Evolutionary conservation across 2,113 vertebrate species (phyloP), one percentile per base, ranked within the genome.

Genomic region (Silurus asotus): DNA sequence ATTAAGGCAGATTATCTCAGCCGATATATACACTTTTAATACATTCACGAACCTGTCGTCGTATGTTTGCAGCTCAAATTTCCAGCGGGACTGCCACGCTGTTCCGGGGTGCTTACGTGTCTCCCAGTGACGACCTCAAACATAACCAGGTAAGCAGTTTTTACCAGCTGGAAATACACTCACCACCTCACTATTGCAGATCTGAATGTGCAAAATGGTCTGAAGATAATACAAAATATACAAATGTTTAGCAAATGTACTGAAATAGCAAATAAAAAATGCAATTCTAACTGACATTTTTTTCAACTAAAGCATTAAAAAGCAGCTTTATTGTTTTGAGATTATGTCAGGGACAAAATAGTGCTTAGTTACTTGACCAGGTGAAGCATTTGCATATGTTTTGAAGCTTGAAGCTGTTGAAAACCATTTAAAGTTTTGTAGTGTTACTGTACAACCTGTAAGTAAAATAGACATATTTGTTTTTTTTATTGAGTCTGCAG

Each of bases 51-150:
- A 59, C 28, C 67, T 51, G 56, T 88, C 28, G 25, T 59, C 67
- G n/a, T 58, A 20, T 86, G 75, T 88, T 49, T 89, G 59, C 89
- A 99, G 98, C 95, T 94, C 97, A 97, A 88, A 97, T 96, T 91
- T 90, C 94, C 0, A 95, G 96, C 92, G 97, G 97, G 88, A 97
- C 97, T 90, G 97, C 97, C 85, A 98, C 97, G 82, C 94, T 99
- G 91, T 98, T 96, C 92, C 96, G 98, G 93, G 98, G 98, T 94
- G 97, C 98, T 0, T 99, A 99, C 49, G 97, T 97, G 93, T 97
- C 97, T 0, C 97, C 98, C 53, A 93, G 95, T 81, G 98, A 99
- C 92, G 97, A 99, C 93, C 95, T 98, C 90, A 99, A 99, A 94
- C 97, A 98, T 88, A 98, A 98, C 94, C 98, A 99, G 96, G 98